These are phyloP conservation scores for Operophtera brumata DNA, from an alignment of 2,888 invertebrate species.

Conservation along the genomic window DNA sequence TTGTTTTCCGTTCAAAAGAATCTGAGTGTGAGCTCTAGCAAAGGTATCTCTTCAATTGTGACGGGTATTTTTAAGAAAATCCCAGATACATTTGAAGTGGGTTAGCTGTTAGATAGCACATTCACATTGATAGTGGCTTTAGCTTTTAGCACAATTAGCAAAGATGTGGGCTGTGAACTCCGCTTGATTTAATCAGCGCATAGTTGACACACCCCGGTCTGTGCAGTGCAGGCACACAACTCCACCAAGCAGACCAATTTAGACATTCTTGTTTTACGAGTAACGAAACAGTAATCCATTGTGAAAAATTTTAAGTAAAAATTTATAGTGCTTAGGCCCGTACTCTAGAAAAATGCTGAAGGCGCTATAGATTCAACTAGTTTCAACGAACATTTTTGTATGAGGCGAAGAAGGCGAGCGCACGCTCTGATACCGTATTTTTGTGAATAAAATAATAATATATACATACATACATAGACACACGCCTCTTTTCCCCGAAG, in stretches of 20 bases:
- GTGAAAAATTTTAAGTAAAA: too few species aligned
- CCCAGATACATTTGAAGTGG: not conserved
- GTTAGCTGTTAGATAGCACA: not conserved
- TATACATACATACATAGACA: too few species aligned
- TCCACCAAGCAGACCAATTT: not conserved
- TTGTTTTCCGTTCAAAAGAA: too few species aligned
- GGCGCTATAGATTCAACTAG: too few species aligned
- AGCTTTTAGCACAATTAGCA: conserved; percentile 1
- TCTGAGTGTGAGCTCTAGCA: too few species aligned
- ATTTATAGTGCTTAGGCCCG: too few species aligned
- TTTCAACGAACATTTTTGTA: too few species aligned
- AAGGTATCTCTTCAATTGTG: not conserved
- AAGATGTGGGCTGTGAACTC: conserved; percentile 9
- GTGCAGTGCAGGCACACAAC: not conserved
- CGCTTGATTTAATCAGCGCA: conserved; percentile 2
- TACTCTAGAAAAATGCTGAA: too few species aligned
- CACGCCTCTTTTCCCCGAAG: too few species aligned
- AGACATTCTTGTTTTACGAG: not conserved
- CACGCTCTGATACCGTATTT: too few species aligned
- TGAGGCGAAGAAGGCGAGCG: too few species aligned
- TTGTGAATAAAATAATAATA: too few species aligned
- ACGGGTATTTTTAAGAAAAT: not conserved
- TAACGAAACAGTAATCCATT: not conserved
- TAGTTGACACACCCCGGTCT: conserved; percentile 1
- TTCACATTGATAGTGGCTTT: not conserved